Base-by-base conservation (phyloP, 1,140 invertebrate genomes). In the Drosophila equinoxialis region DNA sequence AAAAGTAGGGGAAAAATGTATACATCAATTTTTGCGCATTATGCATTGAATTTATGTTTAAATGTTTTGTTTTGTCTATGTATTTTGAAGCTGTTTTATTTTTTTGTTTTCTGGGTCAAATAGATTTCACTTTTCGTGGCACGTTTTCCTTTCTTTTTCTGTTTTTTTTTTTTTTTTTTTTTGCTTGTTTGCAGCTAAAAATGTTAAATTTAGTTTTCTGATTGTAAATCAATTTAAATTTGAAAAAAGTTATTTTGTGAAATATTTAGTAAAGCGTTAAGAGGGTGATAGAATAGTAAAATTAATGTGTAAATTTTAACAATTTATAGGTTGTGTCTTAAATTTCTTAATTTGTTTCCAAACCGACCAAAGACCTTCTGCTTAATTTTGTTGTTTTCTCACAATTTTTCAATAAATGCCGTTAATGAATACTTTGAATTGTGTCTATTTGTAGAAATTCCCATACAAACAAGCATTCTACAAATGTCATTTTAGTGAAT, bases 1-100 rank as follows among this genome's bases (percentile, higher is more conserved):
- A 23, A 51, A 51, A 11, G 20, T n/a, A 2, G 14, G 2, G 45
- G 20, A 23, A 17, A 37, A 59, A 59, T 59, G 66, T 74, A 58
- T 35, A 55, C 74, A 77, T 77, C 71, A 86, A 81, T 86, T 72
- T 81, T 86, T 81, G 78, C 82, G 65, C 59, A 79, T 73, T 81
- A 81, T 73, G 79, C 67, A 45, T 81, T 71, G 55, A 68, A 84
- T 80, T 70, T 74, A 77, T 70, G 68, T 48, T 51, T 8, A 68
- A 63, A 81, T 65, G 66, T 35, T 51, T 64, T 35, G 1, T 42
- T 61, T 58, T 14, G 17, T 51, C 45, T 51, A 51, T 30, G 30
- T 6, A 30, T 51, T 51, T 51, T 51, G 17, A 51, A 51, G 45
- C 17, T 68, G 35, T 69, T 54, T 59, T 64, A 3, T 1, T 11